Conservation (phyloP, 2,888 invertebrate species). For the Capitulum mitella region DNA sequence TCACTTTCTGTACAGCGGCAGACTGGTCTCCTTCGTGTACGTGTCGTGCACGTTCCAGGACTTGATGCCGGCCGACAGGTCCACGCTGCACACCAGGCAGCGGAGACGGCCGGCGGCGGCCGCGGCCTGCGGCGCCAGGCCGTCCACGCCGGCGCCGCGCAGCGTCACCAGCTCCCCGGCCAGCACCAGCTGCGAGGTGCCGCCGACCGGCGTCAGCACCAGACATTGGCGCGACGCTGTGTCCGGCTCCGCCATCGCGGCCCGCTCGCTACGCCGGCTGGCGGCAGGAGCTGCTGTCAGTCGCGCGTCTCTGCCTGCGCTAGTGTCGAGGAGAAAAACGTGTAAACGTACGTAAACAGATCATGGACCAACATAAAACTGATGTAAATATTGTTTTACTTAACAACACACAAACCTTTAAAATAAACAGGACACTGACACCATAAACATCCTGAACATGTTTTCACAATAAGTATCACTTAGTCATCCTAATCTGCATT, state of each 20-base stretch:
- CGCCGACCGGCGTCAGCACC: background rate
- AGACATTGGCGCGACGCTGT: background rate
- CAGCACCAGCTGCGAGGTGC: background rate
- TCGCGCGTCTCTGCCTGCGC: too few species aligned
- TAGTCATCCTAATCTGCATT: too few species aligned
- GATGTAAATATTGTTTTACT: too few species aligned
- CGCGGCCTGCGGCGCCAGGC: background rate
- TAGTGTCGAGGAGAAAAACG: too few species aligned
- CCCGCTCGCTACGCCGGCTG: too few species aligned
- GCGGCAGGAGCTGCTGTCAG: too few species aligned
- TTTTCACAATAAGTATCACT: too few species aligned
- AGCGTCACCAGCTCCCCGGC: background rate
- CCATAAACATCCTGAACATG: too few species aligned
- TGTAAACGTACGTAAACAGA: too few species aligned
- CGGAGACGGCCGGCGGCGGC: background rate
- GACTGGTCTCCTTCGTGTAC: background rate
- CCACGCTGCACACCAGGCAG: background rate
- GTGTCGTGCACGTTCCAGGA: background rate
- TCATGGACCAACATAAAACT: too few species aligned
- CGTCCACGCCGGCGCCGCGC: background rate
- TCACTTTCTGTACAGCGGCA: background rate
- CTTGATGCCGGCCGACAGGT: background rate
- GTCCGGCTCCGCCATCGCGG: background rate
- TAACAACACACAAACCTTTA: too few species aligned
- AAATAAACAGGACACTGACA: too few species aligned